These are phyloP conservation scores for Otolemur garnettii DNA, from an alignment of 2,113 vertebrate species.

Conservation along the genomic window DNA sequence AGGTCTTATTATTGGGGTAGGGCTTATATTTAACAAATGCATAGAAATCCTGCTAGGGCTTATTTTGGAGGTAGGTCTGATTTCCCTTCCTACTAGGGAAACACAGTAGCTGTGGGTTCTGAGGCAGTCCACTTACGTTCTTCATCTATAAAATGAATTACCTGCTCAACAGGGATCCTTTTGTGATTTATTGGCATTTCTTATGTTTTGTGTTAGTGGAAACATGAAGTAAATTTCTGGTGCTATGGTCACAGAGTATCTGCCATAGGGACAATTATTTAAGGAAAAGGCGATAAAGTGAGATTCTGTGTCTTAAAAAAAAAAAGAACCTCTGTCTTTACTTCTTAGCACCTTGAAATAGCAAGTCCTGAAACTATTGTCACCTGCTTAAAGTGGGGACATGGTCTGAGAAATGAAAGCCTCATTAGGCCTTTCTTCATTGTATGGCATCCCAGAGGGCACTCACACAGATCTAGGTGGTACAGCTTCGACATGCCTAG, in stretches of 20 bases:
- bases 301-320: no score
- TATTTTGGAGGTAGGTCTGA: no score
- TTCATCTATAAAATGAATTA: neutral
- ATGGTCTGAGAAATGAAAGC: no score
- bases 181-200: neutral
- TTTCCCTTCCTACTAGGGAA: no score
- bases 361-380: neutral
- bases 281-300: no score
- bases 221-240: neutral
- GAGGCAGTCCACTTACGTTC: neutral
- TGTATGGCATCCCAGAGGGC: neutral
- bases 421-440: no score
- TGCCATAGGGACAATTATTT: neutral
- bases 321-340: neutral
- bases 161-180: neutral
- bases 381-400: neutral
- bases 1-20: no score
- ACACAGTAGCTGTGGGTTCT: neutral
- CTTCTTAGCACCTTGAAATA: neutral
- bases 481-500: no score
- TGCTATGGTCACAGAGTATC: neutral
- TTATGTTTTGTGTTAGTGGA: neutral
- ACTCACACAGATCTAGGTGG: neutral
- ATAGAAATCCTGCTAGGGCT: no score
- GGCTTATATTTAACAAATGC: no score